phyloP scores from a whole-genome alignment of 1,140 invertebrate genomes.

The Hetaerina americana region DNA sequence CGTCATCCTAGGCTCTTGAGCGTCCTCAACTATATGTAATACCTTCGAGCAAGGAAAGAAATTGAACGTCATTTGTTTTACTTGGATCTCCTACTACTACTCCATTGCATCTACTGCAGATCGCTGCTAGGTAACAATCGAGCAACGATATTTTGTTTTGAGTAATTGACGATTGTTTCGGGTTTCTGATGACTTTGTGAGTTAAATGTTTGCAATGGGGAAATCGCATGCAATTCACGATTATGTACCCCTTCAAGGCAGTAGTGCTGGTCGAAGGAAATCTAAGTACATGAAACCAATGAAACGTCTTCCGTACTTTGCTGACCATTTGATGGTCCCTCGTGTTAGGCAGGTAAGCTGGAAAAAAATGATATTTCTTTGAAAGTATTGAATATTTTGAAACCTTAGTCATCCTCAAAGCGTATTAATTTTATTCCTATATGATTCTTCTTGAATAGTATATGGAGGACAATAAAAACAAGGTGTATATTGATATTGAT shows the following conservation, averaged over 20 bases:
- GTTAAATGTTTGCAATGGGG: background rate
- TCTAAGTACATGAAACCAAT: background rate
- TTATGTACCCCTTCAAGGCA: background rate
- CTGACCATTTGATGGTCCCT: background rate
- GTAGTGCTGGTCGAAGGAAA: background rate
- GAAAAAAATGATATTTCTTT: background rate
- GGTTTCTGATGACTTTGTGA: background rate
- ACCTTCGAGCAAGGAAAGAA: no score
- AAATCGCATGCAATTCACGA: background rate
- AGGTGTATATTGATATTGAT: conserved; percentile 54
- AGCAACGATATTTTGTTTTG: background rate
- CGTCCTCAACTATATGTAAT: no score
- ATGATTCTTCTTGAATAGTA: conserved; percentile 30
- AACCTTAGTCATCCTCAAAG: background rate
- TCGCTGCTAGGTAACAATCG: no score
- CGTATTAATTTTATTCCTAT: background rate
- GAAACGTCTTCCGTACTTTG: background rate
- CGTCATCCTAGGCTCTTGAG: no score
- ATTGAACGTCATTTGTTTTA: no score
- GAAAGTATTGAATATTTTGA: background rate
- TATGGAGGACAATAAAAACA: conserved; percentile 53
- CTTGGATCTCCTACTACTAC: no score
- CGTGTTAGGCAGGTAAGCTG: background rate
- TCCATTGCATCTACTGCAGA: no score
- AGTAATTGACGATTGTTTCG: background rate